phyloP scores from a whole-genome alignment of 2,113 vertebrate species.

The Fulica atra region DNA sequence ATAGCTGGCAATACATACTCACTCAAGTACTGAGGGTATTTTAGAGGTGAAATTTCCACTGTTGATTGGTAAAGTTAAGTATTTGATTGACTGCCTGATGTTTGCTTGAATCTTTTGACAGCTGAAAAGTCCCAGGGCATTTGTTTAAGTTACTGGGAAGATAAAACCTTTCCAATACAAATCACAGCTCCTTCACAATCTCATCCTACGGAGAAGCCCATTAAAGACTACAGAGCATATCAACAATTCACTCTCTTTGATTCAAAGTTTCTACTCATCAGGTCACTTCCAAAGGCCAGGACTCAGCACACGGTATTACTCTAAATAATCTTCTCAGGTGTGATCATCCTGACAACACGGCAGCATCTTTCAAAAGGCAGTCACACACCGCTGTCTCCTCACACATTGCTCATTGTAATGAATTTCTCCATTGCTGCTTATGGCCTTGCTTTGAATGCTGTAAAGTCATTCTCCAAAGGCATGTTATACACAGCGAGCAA shows the following conservation, averaged over 20 bases:
- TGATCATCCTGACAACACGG: background rate
- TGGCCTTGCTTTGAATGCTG: background rate
- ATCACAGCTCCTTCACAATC: background rate
- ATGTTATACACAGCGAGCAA: background rate
- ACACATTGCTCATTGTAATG: background rate
- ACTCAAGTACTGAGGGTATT: background rate
- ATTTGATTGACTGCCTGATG: background rate
- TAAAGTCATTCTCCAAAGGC: background rate
- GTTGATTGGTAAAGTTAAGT: background rate
- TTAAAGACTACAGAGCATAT: background rate
- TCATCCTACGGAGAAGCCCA: background rate
- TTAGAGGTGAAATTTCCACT: background rate
- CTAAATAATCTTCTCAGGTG: background rate
- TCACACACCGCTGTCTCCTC: fast-evolving
- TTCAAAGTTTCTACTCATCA: background rate
- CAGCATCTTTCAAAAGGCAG: background rate
- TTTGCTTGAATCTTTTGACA: background rate
- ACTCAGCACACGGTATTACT: background rate
- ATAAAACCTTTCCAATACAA: background rate
- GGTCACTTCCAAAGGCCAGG: background rate
- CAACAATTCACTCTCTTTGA: background rate
- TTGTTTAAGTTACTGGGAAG: background rate
- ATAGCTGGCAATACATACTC: background rate
- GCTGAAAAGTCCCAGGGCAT: background rate
- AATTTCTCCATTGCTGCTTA: background rate